Base-by-base conservation (phyloP, 1,140 invertebrate genomes). In the Eriocheir sinensis region DNA sequence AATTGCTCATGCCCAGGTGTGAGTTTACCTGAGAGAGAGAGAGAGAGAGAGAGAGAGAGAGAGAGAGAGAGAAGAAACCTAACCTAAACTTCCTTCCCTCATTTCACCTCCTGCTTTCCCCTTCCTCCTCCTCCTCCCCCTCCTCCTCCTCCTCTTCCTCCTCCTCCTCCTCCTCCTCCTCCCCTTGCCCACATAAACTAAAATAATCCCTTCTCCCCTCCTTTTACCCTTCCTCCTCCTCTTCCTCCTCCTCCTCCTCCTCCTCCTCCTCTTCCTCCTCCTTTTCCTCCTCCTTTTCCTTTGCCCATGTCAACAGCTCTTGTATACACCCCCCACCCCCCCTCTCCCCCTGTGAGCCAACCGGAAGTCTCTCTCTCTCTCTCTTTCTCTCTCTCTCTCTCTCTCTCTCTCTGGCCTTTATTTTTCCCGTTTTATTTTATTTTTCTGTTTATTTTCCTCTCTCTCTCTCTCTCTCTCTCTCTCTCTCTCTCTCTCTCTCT, bases 211-310 rank as follows among this genome's bases (percentile, higher is more conserved):
- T 3, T 8, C 86, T 12, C 9, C 86, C 1, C 85, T 40, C 0
- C 85, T 44, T 86, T 8, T 86, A 6, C 32, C 36, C 3, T 8
- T 86, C 83, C 41, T 41, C 34, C 83, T 86, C 83, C 83, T 86
- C 83, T 15, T n/a, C 34, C 83, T 89, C 86, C 38, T 41, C n/a
- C 86, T 88, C 86, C 36, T 30, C 44, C 86, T 88, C 86, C 86
- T 48, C 36, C 86, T 48, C 36, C 34, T 89, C 44, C 86, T 41
- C 44, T 34, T 41, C 60, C 60, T 72, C 60, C 60, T 72, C 60
- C 60, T 72, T 48, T 15, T 48, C 15, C 44, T 48, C 15, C 44
- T 21, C 60, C n/a, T n/a, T 72, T n/a, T n/a, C 60, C 21, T 72
- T n/a, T 72, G 60, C 60, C 60, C 60, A 72, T 72, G 60, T 72